Evolutionary conservation across 1,140 invertebrate genomes (phyloP), one percentile per base, ranked within the genome.

Genomic region (Bombus fervidus): DNA sequence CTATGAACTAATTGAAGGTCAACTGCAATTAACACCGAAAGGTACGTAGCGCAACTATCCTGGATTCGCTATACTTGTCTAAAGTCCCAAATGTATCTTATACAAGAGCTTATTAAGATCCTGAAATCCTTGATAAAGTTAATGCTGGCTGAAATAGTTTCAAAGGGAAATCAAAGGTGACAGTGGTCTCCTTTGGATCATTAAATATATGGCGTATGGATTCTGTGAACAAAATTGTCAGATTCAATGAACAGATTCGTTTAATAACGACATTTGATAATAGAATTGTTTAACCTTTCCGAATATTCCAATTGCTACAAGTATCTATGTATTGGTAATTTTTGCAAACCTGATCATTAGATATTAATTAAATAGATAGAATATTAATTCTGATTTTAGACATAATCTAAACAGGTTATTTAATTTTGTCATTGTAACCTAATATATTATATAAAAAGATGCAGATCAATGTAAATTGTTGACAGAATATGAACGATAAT

Each of bases 51-150:
- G 28, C 13, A 39, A 76, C 31, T 76, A 59, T 57, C 31, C 34
- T 9, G 22, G 5, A 37, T n/a, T n/a, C 34, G 34, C 57, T 62
- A n/a, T 37, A 62, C 57, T 62, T 62, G 75, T 62, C 57, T 0
- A 59, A 39, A 77, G 25, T 62, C 53, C 57, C 57, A 62, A 77
- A 77, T 15, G 57, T 77, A 62, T 77, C 31, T 62, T 62, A 34
- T 62, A 62, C 22, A 37, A 76, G 25, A 77, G 57, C 37, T 39
- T 76, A 77, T 62, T 77, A 77, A 77, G 57, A 62, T 41, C 37
- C 18, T 31, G 25, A 77, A 77, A 62, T 62, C 15, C 43, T 39
- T 22, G 57, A 8, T 39, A 39, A 59, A 77, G 34, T 62, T 25
- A 22, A 77, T 62, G 8, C 15, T 25, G 9, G 57, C 6, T 39